Base-by-base conservation (phyloP, 92 coral and sea anemone species). In the Zoanthus solanderi region DNA sequence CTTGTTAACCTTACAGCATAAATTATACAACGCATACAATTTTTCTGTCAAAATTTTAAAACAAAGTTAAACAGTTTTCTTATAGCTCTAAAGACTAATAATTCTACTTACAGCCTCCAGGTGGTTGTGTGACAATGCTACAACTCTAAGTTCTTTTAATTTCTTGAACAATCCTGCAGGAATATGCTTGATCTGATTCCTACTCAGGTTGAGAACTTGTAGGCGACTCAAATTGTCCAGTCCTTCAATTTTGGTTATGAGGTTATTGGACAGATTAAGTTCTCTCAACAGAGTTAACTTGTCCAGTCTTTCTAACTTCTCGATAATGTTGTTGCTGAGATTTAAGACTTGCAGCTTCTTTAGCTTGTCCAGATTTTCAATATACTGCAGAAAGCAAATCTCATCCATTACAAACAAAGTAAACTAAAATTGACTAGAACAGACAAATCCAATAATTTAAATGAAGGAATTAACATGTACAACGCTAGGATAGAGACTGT, bases 231-330 rank as follows among this genome's bases (percentile, higher is more conserved):
- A 82, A 28, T 66, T 82, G 66, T 95, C 99, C 72, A 95, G 84
- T 12, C 98, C 96, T 73, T 97, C 99, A 50, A 97, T 95, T 86
- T 89, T 93, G 78, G 90, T 78, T 34, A 97, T 92, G 72, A 90
- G 83, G 92, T 97, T 97, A 78, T 90, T 92, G 72, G 98, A 90
- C 86, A 97, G 89, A 79, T 97, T 94, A 11, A 97, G 96, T 52
- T 97, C 99, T 88, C 95, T 86, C 9, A 97, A 88, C 78, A 91
- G 97, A 0, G 93, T 91, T 44, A 97, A 87, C 67, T 92, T 78
- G 34, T 97, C 99, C 79, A 97, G 90, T 84, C 91, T 97, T 86
- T 97, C 98, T 15, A 97, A 93, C 89, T 97, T 97, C 81, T 92
- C 98, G 47, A 97, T 95, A 92, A 92, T 94, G 90, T 97, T 97